phyloP scores from a whole-genome alignment of 1,140 invertebrate genomes.

The Leptinotarsa texana region DNA sequence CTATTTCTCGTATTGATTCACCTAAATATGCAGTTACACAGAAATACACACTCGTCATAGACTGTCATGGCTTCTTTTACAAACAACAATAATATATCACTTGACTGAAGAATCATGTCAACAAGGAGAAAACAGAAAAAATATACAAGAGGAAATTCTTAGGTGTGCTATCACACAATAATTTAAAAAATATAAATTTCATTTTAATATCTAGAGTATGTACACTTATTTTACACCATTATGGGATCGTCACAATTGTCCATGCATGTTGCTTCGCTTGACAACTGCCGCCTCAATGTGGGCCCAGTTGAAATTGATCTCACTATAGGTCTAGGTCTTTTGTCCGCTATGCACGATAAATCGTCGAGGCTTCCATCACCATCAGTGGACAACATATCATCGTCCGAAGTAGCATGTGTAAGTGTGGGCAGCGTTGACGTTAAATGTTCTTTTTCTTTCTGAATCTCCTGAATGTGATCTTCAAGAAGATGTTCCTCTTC shows the following conservation, averaged over 20 bases:
- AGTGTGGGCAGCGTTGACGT: conserved; percentile 79
- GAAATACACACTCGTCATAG: conserved; percentile 19
- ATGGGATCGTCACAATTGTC: conserved; percentile 55
- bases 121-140: conserved; percentile 1
- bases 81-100: conserved; percentile 26
- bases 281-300: conserved; percentile 52
- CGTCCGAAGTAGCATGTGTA: conserved; percentile 79
- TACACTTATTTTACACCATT: conserved; percentile 47
- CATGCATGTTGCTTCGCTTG: conserved; percentile 49
- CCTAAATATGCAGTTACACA: conserved; percentile 18
- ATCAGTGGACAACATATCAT: conserved; percentile 78
- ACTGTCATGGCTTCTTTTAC: conserved; percentile 31
- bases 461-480: conserved; percentile 73
- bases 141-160: conserved; percentile 24
- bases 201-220: conserved; percentile 28
- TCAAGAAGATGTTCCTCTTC: conserved; percentile 73
- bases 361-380: conserved; percentile 71
- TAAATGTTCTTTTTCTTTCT: conserved; percentile 81
- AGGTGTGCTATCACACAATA: conserved; percentile 29
- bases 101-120: conserved; percentile 18
- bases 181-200: conserved; percentile 36
- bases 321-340: conserved; percentile 46
- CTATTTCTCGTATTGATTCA: conserved; percentile 17
- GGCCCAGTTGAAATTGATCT: conserved; percentile 49
- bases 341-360: conserved; percentile 51